Evolutionary conservation across 37 sponge, comb jelly and placozoan genomes (phyloP).

Genomic region (Beroe forskalii): DNA sequence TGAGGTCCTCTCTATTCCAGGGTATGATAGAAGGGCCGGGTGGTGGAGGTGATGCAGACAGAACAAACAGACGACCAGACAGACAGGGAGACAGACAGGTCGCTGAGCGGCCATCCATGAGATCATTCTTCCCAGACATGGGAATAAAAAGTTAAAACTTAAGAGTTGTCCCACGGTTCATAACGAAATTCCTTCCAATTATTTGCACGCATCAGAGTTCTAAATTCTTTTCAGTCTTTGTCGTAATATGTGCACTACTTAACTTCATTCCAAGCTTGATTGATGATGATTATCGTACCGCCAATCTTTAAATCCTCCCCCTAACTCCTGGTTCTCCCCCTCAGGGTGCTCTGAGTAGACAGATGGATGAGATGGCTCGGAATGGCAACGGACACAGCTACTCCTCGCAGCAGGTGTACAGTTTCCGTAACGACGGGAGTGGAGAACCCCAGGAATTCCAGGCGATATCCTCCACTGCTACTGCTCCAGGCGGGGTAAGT

Average conservation of each 20-base stretch:
- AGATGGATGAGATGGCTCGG: conserved; percentile 38
- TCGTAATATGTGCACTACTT: too few species aligned
- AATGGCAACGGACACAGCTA: neutral
- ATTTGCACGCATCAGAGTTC: too few species aligned
- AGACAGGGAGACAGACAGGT: conserved; percentile 30
- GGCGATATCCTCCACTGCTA: conserved; percentile 31
- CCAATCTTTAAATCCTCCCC: too few species aligned
- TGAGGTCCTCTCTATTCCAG: too few species aligned
- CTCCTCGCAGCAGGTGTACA: conserved; percentile 60
- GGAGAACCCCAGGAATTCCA: conserved; percentile 61
- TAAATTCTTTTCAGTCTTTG: too few species aligned
- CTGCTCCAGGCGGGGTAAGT: conserved; percentile 50
- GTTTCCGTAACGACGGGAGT: conserved; percentile 15
- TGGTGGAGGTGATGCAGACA: neutral
- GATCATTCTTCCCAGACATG: conserved; percentile 41
- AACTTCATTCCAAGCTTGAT: too few species aligned
- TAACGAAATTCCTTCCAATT: neutral
- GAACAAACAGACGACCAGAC: neutral
- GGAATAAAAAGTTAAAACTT: neutral
- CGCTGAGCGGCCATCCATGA: neutral
- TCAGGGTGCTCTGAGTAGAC: neutral
- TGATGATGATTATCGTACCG: too few species aligned
- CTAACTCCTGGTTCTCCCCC: too few species aligned
- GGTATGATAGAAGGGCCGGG: conserved; percentile 25
- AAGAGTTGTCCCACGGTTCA: neutral